phyloP scores from a whole-genome alignment of 2,888 invertebrate species.

The Eurois occulta region DNA sequence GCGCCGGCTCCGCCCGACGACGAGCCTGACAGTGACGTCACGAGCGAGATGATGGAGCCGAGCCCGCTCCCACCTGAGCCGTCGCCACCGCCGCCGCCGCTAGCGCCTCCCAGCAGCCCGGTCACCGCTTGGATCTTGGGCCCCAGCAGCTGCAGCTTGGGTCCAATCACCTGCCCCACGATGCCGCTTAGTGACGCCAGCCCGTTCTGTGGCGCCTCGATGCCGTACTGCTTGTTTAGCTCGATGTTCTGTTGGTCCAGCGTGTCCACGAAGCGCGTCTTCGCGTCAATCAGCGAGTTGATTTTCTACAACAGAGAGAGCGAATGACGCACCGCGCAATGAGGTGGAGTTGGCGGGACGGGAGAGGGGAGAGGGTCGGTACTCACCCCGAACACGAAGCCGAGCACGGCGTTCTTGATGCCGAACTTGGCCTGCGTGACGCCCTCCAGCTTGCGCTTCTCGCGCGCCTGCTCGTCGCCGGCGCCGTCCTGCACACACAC shows the following conservation, averaged over 20 bases:
- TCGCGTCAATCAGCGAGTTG: constrained; percentile 95
- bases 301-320: constrained; percentile 92
- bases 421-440: constrained; percentile 92
- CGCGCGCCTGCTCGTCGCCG: constrained; percentile 89
- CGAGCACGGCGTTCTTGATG: constrained; percentile 94
- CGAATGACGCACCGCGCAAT: constrained; percentile 49
- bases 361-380: constrained; percentile 17
- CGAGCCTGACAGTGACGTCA: constrained; percentile 87
- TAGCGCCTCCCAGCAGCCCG: constrained; percentile 89
- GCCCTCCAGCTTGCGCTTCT: constrained; percentile 94
- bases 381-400: constrained; percentile 96
- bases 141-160: constrained; percentile 93
- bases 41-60: constrained; percentile 87
- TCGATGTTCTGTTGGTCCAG: constrained; percentile 94
- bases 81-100: constrained; percentile 89
- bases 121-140: constrained; percentile 91
- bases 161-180: constrained; percentile 93
- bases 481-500: constrained; percentile 83
- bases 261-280: constrained; percentile 93
- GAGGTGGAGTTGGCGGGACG: neutral
- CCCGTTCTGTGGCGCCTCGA: constrained; percentile 92
- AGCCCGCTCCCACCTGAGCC: constrained; percentile 88
- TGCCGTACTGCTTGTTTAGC: constrained; percentile 94
- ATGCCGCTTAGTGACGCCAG: constrained; percentile 91
- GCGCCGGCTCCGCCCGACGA: constrained; percentile 85